Base-by-base conservation (phyloP, 2,888 invertebrate genomes). In the Drepanosiphum platanoidis region DNA sequence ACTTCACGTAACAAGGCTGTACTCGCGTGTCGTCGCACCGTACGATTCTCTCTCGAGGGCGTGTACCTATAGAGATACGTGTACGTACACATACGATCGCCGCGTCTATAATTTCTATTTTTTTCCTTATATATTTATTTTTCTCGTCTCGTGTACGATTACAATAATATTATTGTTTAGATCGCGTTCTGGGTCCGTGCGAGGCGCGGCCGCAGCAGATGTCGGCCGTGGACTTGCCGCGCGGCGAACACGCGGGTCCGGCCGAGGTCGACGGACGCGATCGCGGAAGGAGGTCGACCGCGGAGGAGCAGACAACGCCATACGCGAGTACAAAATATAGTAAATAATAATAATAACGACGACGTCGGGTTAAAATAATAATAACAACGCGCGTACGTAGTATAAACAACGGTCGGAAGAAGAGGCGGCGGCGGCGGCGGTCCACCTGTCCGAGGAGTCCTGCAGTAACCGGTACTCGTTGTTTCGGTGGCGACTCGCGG, bases 381-480 rank as follows among this genome's bases (percentile, higher is more conserved):
- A 61, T 0, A 61, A 61, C 1, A 61, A 61, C n/a, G n/a, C n/a
- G n/a, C n/a, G n/a, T 3, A 61, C 61, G 27, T 27, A 61, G 9
- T 27, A 68, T 22, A 68, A 34, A 68, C 34, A 32, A 15, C 68
- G 34, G 68, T 5, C 68, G 68, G 8, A n/a, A 27, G 9, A 61
- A n/a, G 61, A 27, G 34, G 34, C 15, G 18, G 58, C 30, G 64
- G 39, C 5, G 22, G 36, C 27, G 27, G 3, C 66, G 39, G 39
- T 64, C 78, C 78, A 79, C 78, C 78, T 79, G 78, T 66, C 66
- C 78, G 64, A 30, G 22, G 11, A n/a, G 39, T 58, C n/a, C 39
- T 11, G 11, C 77, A 36, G 39, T 39, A 39, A 58, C 58, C 5
- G 13, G 52, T 52, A 30, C 64, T n/a, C 27, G 27, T 27, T 64